Evolutionary conservation across 2,113 vertebrate species (phyloP).

Genomic region (Chinchilla lanigera): DNA sequence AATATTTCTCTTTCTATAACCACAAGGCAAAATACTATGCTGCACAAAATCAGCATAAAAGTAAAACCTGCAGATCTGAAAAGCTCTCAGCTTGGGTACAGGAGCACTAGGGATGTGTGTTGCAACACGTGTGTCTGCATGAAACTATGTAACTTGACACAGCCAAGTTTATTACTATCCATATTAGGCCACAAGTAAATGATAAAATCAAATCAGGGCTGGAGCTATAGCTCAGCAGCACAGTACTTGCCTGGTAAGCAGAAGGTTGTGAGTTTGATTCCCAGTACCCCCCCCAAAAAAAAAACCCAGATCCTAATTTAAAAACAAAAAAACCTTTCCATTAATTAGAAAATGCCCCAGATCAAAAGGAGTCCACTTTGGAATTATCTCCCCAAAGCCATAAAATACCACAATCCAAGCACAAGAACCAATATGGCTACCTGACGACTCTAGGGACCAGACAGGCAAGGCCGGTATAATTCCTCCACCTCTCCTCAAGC

Average conservation of each 20-base stretch:
- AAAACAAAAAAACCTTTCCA: not conserved
- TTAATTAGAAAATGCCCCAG: not conserved
- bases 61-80: constrained; percentile 6
- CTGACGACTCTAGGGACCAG: not conserved
- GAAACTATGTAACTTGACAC: not conserved
- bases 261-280: too few species aligned
- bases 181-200: not conserved
- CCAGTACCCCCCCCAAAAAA: too few species aligned
- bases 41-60: not conserved
- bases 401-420: not conserved
- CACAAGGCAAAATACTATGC: not conserved
- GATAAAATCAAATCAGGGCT: not conserved
- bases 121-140: not conserved
- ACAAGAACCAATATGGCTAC: not conserved
- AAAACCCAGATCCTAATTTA: not conserved
- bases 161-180: not conserved
- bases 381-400: not conserved
- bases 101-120: not conserved
- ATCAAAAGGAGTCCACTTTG: not conserved
- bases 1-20: constrained; percentile 14
- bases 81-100: not conserved
- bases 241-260: too few species aligned
- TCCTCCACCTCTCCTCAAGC: not conserved
- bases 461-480: not conserved
- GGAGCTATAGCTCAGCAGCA: too few species aligned